Evolutionary conservation across 2,888 invertebrate genomes (phyloP).

Genomic region (Copidosoma aretas): DNA sequence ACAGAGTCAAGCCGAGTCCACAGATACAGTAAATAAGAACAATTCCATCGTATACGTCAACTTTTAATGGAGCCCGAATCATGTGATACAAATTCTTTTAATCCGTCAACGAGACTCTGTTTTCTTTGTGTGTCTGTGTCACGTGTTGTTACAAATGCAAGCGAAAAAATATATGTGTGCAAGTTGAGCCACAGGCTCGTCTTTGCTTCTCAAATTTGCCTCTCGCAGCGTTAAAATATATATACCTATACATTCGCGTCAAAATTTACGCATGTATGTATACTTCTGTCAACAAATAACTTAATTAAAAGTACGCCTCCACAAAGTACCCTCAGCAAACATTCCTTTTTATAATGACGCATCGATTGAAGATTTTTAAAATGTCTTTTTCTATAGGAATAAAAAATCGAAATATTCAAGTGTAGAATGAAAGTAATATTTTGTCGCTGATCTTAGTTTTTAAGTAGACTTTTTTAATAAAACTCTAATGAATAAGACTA

Average conservation of each 20-base stretch:
- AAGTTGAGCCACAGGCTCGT: constrained; percentile 14
- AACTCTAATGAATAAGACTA: no score
- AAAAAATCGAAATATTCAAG: not conserved
- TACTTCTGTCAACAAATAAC: not conserved
- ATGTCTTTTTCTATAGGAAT: not conserved
- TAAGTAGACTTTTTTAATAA: no score
- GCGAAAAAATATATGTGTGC: constrained; percentile 19
- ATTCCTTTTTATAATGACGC: not conserved
- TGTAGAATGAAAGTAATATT: no score
- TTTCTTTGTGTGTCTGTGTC: constrained; percentile 27
- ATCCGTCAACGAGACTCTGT: constrained; percentile 19
- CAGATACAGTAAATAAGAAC: not conserved
- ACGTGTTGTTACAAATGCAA: constrained; percentile 15
- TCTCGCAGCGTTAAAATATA: constrained; percentile 32
- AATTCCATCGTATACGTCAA: not conserved
- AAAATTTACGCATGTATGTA: not conserved
- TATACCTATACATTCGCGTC: constrained; percentile 16
- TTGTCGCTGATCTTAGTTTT: no score
- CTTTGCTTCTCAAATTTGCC: constrained; percentile 18
- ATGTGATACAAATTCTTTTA: not conserved
- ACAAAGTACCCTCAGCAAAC: not conserved
- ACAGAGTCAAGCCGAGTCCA: constrained; percentile 24
- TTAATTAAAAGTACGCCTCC: not conserved
- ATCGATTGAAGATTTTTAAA: no score
- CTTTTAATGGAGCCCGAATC: not conserved